A percentile compares a stretch with the other conserved stretches of the same genome.
Evolutionary conservation across 2,888 invertebrate species (phyloP).

Genomic region (Melanotus villosus): DNA sequence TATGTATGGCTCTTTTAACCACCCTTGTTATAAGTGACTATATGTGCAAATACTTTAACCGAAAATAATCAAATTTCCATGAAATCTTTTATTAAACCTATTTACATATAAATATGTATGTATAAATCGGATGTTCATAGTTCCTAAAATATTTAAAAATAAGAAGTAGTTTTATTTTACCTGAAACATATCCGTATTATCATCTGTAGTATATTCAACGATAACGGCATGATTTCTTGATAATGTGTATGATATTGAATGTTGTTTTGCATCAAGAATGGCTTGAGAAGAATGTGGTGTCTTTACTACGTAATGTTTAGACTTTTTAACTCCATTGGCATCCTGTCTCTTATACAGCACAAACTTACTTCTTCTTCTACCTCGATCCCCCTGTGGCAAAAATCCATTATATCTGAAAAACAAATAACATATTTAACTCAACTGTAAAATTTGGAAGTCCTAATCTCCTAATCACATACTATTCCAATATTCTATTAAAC

Average conservation of each 20-base stretch:
- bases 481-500: too few species aligned
- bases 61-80: too few species aligned
- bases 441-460: background rate
- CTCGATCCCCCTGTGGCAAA: constrained; percentile 90
- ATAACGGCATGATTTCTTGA: constrained; percentile 97
- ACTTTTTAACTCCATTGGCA: constrained; percentile 94
- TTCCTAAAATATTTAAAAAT: too few species aligned
- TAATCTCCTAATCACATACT: background rate
- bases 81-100: too few species aligned
- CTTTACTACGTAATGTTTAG: constrained; percentile 96
- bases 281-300: constrained; percentile 96
- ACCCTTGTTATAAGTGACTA: too few species aligned
- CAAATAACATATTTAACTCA: background rate
- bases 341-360: constrained; percentile 87
- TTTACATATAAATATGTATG: too few species aligned
- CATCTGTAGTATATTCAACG: constrained; percentile 97
- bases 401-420: constrained; percentile 91
- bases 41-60: too few species aligned
- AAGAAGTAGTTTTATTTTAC: constrained; percentile 68
- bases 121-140: too few species aligned
- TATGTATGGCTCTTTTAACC: too few species aligned
- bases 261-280: constrained; percentile 93
- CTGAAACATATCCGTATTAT: constrained; percentile 99
- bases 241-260: constrained; percentile 97
- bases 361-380: constrained; percentile 95